Evolutionary conservation across 53 echinoderm and acorn worm species (phyloP).

Genomic region (Echinarachnius parma): DNA sequence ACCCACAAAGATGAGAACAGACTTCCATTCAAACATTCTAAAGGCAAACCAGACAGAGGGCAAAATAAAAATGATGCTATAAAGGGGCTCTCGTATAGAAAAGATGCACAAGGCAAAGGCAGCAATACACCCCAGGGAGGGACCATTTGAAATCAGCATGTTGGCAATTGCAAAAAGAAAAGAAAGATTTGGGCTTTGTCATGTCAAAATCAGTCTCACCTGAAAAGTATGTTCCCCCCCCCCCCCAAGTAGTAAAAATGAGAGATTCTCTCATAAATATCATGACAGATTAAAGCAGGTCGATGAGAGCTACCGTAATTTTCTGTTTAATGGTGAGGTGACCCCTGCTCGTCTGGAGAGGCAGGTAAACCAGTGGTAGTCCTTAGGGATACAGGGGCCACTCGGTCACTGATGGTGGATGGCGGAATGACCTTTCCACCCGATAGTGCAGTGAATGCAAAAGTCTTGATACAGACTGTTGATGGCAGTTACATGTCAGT

Average conservation of each 20-base stretch:
- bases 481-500: not conserved
- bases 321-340: not conserved
- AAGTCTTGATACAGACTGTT: not conserved
- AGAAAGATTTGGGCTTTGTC: not conserved
- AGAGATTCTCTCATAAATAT: not conserved
- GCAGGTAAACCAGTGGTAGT: not conserved
- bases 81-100: not conserved
- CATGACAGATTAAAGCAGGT: not conserved
- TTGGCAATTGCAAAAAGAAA: not conserved
- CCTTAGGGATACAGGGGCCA: not conserved
- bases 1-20: not conserved
- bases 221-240: too few relatives aligned
- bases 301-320: not conserved
- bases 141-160: not conserved
- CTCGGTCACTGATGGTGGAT: not conserved
- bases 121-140: not conserved
- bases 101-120: not conserved
- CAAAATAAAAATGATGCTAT: not conserved
- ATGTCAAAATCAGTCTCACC: not conserved
- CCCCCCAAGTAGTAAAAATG: too few relatives aligned
- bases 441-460: not conserved
- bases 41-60: not conserved
- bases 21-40: not conserved
- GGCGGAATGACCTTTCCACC: not conserved
- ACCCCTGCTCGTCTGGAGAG: not conserved